Conservation (phyloP, 1,140 invertebrate species). For the Halyomorpha halys region DNA sequence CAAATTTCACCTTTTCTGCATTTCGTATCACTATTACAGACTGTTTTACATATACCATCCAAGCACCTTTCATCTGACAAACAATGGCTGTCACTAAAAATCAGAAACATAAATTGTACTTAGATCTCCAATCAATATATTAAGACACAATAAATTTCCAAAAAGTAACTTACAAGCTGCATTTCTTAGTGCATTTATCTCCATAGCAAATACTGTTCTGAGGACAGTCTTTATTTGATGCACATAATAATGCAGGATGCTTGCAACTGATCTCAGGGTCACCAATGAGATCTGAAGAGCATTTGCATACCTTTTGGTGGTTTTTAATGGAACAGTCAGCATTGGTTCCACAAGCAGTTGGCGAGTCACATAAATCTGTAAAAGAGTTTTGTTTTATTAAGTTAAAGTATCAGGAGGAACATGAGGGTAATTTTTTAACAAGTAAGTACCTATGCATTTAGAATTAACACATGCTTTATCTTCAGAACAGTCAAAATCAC, state of each 20-base stretch:
- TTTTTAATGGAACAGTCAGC: conserved; percentile 55
- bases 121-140: background rate
- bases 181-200: conserved; percentile 59
- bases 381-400: background rate
- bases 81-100: conserved; percentile 64
- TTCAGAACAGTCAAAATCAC: conserved; percentile 61
- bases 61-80: conserved; percentile 74
- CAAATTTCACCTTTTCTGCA: conserved; percentile 71
- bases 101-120: background rate
- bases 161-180: conserved; percentile 45
- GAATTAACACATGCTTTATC: conserved; percentile 60
- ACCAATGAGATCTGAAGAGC: conserved; percentile 58
- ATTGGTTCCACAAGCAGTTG: conserved; percentile 76
- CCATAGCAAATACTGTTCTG: conserved; percentile 59
- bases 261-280: conserved; percentile 63
- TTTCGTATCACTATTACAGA: conserved; percentile 73
- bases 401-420: too few relatives aligned
- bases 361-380: conserved; percentile 54
- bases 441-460: conserved; percentile 48
- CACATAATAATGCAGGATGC: conserved; percentile 38
- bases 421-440: background rate
- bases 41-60: conserved; percentile 62
- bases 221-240: conserved; percentile 50
- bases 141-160: background rate
- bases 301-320: conserved; percentile 63